Percentiles rank a stretch among this genome's conserved stretches.
These are phyloP conservation scores for Patella depressa DNA, from an alignment of 2,888 invertebrate genomes.

Conservation along the genomic window DNA sequence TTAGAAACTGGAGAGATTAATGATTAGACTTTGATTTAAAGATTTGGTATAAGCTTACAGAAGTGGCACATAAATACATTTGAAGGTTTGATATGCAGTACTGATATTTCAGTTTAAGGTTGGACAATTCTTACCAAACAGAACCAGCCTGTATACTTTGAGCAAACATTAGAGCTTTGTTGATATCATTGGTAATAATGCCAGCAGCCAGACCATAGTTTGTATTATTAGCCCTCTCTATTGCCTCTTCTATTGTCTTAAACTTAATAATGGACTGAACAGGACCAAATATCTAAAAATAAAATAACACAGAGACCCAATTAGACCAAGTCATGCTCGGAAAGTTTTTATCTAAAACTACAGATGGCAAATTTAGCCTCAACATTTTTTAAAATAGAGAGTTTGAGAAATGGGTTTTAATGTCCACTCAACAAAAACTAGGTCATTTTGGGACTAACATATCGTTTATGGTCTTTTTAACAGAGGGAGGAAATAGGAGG, in stretches of 20 bases:
- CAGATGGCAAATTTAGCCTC: no score
- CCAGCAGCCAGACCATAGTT: constrained; percentile 87
- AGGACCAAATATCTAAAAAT: constrained; percentile 86
- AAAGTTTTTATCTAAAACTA: no score
- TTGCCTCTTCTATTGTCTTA: constrained; percentile 83
- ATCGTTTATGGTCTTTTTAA: no score
- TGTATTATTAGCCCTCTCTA: constrained; percentile 86
- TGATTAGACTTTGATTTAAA: neutral
- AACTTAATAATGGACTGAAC: constrained; percentile 89
- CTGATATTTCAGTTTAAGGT: no score
- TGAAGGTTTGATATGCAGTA: no score
- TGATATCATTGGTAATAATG: constrained; percentile 84
- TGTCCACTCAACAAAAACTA: no score
- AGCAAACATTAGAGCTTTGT: constrained; percentile 82
- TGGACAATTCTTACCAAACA: constrained; percentile 77
- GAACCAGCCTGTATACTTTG: constrained; percentile 85
- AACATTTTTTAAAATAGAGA: no score
- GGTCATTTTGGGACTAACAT: no score
- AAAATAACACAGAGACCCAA: neutral
- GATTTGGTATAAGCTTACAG: neutral
- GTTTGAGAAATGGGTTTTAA: no score
- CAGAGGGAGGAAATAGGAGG: no score
- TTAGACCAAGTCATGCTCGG: no score
- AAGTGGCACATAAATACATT: neutral
- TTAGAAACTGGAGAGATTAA: neutral